phyloP scores from a whole-genome alignment of 2,113 vertebrate genomes.

The Callipepla squamata region DNA sequence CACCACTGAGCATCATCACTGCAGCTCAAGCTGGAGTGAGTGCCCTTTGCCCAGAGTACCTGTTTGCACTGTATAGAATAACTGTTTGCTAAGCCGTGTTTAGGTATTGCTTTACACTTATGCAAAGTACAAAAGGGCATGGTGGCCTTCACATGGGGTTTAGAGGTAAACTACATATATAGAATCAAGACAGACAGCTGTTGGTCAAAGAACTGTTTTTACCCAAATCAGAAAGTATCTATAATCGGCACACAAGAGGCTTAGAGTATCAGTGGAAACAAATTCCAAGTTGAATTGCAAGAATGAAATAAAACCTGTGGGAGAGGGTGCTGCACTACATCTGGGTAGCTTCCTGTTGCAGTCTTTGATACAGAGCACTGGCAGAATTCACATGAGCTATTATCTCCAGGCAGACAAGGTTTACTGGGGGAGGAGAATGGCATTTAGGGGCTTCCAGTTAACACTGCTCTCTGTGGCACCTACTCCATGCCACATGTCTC shows the following conservation, averaged over 20 bases:
- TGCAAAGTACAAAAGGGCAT: neutral
- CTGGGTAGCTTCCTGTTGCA: neutral
- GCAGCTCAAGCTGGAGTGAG: neutral
- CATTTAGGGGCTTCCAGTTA: neutral
- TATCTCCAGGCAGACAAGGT: neutral
- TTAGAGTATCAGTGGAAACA: neutral
- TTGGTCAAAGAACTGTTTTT: neutral
- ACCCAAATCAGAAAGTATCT: neutral
- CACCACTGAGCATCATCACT: neutral
- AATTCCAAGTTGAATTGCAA: neutral
- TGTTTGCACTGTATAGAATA: slow-evolving; percentile 64
- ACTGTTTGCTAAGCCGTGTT: slow-evolving; percentile 49
- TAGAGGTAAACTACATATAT: neutral
- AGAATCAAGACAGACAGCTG: neutral
- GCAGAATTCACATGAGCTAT: neutral
- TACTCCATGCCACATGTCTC: neutral
- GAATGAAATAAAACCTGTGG: neutral
- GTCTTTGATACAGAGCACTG: neutral
- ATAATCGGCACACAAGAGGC: neutral
- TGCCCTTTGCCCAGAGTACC: slow-evolving; percentile 49
- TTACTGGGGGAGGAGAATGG: neutral
- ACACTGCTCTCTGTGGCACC: neutral
- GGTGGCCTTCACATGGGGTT: neutral
- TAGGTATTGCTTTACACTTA: slow-evolving; percentile 12
- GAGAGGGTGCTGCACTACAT: neutral